Evolutionary conservation across 2,888 invertebrate species (phyloP), one percentile per base, ranked within the genome.

Genomic region (Rhabditoides inermis): DNA sequence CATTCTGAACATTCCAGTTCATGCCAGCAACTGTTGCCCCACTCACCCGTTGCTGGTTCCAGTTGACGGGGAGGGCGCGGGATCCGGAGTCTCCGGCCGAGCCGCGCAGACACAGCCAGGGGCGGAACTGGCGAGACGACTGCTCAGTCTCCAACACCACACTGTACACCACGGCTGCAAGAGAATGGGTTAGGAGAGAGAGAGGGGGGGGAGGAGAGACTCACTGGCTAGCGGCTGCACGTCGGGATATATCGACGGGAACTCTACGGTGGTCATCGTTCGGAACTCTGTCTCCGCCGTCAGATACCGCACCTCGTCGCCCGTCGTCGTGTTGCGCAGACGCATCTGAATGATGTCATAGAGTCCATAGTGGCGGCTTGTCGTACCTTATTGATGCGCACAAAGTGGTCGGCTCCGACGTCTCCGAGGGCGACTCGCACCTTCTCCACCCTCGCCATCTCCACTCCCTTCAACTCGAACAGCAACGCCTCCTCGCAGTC

Each of bases 221-320:
- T 40, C 28, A 55, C 55, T 52, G 30, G 45, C 32, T 45, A 48
- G 55, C 2, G 62, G 58, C 46, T 60, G 59, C 26, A 76, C 60
- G 58, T 80, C 79, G 10, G 80, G 79, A 63, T 78, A 75, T 15
- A 75, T 65, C 15, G 76, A 77, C 23, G 77, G 71, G 39, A 78
- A 65, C 62, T 80, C 79, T 39, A 73, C 53, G 18, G 72, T 68
- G 25, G 75, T 56, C 28, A 51, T 52, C 3, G 49, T 53, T n/a
- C 42, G 5, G 20, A 67, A 28, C 10, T 58, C 53, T 4, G 55
- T 39, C n/a, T 57, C 50, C 26, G 65, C 63, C 4, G 46, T 36
- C 7, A 70, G 65, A 35, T 70, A 64, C 28, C 69, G 66, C 4
- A 70, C 47, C 40, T 70, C 66, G 22, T 68, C 69, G 22, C 66